Evolutionary conservation across 2,888 invertebrate genomes (phyloP), one percentile per base, ranked within the genome.

Genomic region (Laothoe populi): DNA sequence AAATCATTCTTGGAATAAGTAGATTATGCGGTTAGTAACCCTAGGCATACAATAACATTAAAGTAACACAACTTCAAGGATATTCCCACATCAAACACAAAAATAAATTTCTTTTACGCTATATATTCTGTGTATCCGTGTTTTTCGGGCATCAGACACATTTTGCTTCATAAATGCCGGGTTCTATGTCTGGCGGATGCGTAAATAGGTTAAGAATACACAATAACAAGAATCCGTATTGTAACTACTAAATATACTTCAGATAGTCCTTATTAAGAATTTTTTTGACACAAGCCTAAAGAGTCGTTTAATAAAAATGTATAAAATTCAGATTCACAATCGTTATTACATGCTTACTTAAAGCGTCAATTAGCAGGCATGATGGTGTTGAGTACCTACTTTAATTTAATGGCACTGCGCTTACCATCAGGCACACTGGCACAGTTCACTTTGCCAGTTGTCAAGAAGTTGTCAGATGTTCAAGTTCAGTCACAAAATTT

Each of bases 141-240:
- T 53, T 53, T 19, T 19, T 16, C 4, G 8, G 2, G 44, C 26
- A 53, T 53, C 35, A 53, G 31, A 19, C 24, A 23, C 35, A 35
- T 53, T 53, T 53, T 53, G 35, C 53, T 53, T 19, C 19, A 35
- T 53, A 35, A 53, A 19, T 8, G 48, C n/a, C 24, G 48, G 53
- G 10, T 19, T 10, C 26, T 16, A n/a, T 19, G 31, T 16, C 19
- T 53, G 49, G 13, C 24, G 13, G 24, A 19, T 23, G 7, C 19
- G 53, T 31, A 35, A 35, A 53, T 53, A 31, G 53, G 35, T 19
- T 19, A 4, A 53, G 19, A 31, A 35, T 31, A 10, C 35, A 31
- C 31, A 35, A 53, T 19, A 53, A 35, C 19, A 19, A 19, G 13
- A 19, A 16, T 19, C 35, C 19, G 26, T 24, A 24, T 24, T 8